These are phyloP conservation scores for Todiramphus chloris DNA, from an alignment of 2,113 vertebrate genomes.

Conservation along the genomic window DNA sequence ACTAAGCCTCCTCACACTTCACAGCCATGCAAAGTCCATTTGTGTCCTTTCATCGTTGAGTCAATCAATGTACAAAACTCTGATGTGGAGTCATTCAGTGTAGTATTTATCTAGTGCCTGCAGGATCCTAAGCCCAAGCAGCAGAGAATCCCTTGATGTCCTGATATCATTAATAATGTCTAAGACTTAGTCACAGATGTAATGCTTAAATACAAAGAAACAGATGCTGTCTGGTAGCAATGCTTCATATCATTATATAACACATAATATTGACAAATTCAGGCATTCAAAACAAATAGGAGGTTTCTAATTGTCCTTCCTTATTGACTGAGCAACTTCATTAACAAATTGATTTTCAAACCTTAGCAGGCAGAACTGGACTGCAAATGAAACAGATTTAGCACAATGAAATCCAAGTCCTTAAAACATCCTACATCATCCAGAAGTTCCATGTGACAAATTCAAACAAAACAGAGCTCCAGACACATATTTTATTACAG, in stretches of 20 bases:
- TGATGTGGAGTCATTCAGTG: background rate
- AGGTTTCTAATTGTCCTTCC: background rate
- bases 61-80: background rate
- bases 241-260: background rate
- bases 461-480: background rate
- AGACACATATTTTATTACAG: background rate
- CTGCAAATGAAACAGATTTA: background rate
- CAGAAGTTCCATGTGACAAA: background rate
- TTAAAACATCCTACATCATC: background rate
- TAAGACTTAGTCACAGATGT: background rate
- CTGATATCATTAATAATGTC: background rate
- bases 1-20: background rate
- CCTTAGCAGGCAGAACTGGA: background rate
- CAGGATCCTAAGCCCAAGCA: background rate
- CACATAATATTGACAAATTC: background rate
- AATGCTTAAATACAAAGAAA: background rate
- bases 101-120: background rate
- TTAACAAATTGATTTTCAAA: slow-evolving; percentile 12
- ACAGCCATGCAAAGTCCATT: background rate
- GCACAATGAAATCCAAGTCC: background rate
- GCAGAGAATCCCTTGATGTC: background rate
- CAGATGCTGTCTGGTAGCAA: background rate
- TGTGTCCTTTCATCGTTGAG: background rate
- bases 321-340: background rate
- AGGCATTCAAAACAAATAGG: background rate